Base-by-base conservation (phyloP, 37 sponge, comb jelly and placozoan species). In the Lycopodina hypogea region DNA sequence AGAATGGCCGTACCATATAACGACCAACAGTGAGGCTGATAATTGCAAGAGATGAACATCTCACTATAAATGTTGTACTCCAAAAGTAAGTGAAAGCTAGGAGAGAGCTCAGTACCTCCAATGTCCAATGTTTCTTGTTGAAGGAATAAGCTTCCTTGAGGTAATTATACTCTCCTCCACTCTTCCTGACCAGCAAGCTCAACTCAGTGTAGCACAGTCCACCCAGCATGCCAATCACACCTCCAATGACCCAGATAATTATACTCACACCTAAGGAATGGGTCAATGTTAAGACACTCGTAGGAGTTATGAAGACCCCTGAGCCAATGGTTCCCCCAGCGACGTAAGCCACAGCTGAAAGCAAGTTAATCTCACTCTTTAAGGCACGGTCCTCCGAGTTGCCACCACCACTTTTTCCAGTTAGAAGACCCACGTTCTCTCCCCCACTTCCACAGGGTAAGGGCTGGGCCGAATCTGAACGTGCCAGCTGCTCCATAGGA, bases 221-320 rank as follows among this genome's bases (percentile, higher is more conserved):
- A 8, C 85, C 93, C 11, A 45, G 36, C 2, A 85, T 37, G 35
- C 84, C 86, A 40, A 89, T 55, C 17, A 88, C 8, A 0, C 80
- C 89, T 30, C 83, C 83, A 7, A 75, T 0, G 34, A 72, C 23
- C 93, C 93, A 93, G 53, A 83, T 24, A 24, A 79, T 40, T n/a
- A 93, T 61, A 18, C 81, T 33, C 37, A 82, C 42, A 15, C 89
- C 89, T 56, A 71, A 58, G 24, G 86, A 84, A 6, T 74, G 66
- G 6, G 72, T 45, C 1, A 62, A 15, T 19, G 58, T 45, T 7
- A 86, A 37, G 22, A 93, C 85, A 22, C 62, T 18, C n/a, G 50
- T 81, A 22, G 93, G 89, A 53, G 89, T 79, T 12, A 93, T 71
- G 59, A 93, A 93, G 38, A 93, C 89, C 1, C 93, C 93, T n/a